Evolutionary conservation across 2,113 vertebrate species (phyloP).

Genomic region (Syngnathoides biaculeatus): DNA sequence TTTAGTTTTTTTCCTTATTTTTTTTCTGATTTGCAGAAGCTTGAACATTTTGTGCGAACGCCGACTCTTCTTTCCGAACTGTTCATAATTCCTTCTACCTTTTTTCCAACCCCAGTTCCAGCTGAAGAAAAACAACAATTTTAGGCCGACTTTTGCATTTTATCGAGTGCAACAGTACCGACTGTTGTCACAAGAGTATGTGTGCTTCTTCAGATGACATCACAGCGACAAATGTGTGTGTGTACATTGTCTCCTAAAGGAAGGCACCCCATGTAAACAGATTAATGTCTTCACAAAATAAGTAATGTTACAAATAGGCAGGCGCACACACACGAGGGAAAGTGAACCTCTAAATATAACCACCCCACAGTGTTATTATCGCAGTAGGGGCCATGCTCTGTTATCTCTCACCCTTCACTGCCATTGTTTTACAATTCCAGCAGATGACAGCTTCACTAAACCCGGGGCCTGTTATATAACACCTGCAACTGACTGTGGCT

Average conservation of each 20-base stretch:
- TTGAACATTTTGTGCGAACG: neutral
- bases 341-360: slow-evolving; percentile 60
- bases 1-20: no score
- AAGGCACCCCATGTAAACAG: neutral
- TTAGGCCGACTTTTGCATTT: neutral
- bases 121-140: neutral
- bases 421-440: slow-evolving; percentile 62
- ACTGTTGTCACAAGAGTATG: neutral
- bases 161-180: neutral
- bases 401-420: slow-evolving; percentile 65
- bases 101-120: no score
- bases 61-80: neutral
- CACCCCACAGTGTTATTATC: slow-evolving; percentile 55
- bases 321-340: slow-evolving; percentile 23
- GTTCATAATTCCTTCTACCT: no score
- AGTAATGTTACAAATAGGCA: neutral
- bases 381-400: slow-evolving; percentile 53
- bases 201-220: neutral
- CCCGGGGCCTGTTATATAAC: slow-evolving; percentile 50
- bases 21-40: neutral
- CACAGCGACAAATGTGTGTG: neutral
- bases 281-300: slow-evolving; percentile 9
- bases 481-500: slow-evolving; percentile 17
- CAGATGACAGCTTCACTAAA: slow-evolving; percentile 54
- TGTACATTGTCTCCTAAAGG: neutral